A percentile compares a stretch with the other conserved stretches of the same genome.
phyloP scores from a whole-genome alignment of 2,797 vertebrate species.

The Erithacus rubecula region DNA sequence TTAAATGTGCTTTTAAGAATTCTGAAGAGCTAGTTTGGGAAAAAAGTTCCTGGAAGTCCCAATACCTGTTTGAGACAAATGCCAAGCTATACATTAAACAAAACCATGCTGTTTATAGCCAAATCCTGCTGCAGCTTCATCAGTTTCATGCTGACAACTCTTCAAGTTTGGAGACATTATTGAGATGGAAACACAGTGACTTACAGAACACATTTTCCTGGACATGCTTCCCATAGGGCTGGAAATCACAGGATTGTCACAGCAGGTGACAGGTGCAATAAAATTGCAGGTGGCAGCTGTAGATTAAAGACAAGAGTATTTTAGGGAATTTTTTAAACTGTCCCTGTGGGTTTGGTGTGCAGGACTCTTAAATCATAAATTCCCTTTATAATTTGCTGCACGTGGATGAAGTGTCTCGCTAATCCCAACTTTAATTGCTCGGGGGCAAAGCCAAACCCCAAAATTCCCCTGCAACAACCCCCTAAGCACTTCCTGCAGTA shows the following conservation, averaged over 20 bases:
- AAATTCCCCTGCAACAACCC: background rate
- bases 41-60: background rate
- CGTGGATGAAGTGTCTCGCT: fast-evolving
- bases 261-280: background rate
- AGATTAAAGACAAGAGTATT: background rate
- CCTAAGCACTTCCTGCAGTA: background rate
- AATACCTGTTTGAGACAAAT: background rate
- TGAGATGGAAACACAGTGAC: fast-evolving
- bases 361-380: background rate
- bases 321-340: background rate
- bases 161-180: background rate
- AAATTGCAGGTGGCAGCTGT: background rate
- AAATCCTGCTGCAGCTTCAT: background rate
- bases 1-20: background rate
- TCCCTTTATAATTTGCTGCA: background rate
- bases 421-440: background rate
- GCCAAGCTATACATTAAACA: background rate
- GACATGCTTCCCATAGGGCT: background rate
- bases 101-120: background rate
- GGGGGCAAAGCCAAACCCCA: background rate
- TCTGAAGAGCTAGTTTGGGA: background rate
- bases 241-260: background rate
- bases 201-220: background rate
- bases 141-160: background rate
- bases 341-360: background rate